These are phyloP conservation scores for Eclectus roratus DNA, from an alignment of 2,113 vertebrate genomes.

Conservation along the genomic window DNA sequence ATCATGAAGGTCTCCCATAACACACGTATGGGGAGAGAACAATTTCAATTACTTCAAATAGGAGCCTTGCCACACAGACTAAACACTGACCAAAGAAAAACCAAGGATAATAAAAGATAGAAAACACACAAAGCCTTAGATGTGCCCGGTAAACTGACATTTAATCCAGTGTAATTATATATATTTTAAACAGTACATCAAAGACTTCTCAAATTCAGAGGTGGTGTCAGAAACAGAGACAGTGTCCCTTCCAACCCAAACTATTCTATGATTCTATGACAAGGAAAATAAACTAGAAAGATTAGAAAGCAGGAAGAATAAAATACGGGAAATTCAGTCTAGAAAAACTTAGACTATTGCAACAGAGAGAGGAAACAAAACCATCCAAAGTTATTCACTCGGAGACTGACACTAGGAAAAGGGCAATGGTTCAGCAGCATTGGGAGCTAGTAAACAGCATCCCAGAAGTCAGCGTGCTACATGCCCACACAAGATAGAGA, in stretches of 20 bases:
- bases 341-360: background rate
- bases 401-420: background rate
- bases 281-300: background rate
- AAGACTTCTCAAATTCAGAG: conserved; percentile 21
- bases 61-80: background rate
- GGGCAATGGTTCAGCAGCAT: background rate
- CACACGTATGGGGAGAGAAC: background rate
- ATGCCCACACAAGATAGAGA: background rate
- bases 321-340: background rate
- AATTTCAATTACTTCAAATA: background rate
- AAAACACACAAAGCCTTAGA: background rate
- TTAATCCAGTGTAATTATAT: conserved; percentile 9
- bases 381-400: background rate
- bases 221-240: background rate
- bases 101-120: background rate
- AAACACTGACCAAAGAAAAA: background rate
- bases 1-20: background rate
- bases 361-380: background rate
- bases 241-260: background rate
- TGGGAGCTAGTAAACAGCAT: background rate
- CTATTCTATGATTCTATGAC: background rate
- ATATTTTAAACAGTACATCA: background rate
- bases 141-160: background rate
- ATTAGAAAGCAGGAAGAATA: background rate
- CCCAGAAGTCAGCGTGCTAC: background rate